A percentile compares a stretch with the other conserved stretches of the same genome.
Evolutionary conservation across 2,113 vertebrate species (phyloP).

Genomic region (Seriola aureovittata): DNA sequence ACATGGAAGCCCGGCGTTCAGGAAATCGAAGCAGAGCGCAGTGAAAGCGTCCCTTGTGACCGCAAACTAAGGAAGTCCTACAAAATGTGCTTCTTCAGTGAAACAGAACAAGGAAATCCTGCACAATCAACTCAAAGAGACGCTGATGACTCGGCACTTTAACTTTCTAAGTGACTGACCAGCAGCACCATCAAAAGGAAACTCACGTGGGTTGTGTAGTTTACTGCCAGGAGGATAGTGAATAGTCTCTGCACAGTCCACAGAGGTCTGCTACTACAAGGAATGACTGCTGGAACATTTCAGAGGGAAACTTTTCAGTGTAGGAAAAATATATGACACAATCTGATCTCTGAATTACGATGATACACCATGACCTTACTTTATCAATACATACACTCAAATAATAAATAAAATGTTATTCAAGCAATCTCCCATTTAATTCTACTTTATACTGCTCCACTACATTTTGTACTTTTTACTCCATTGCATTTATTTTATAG

Average conservation of each 20-base stretch:
- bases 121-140: background rate
- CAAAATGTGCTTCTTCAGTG: background rate
- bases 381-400: too few relatives aligned
- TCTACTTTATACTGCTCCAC: too few relatives aligned
- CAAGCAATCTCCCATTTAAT: too few relatives aligned
- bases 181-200: background rate
- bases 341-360: background rate
- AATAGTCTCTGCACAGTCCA: background rate
- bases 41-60: background rate
- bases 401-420: too few relatives aligned
- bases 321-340: background rate
- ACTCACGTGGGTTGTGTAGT: background rate
- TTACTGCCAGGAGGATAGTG: background rate
- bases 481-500: too few relatives aligned
- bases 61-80: background rate
- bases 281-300: background rate
- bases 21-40: slow-evolving; percentile 12
- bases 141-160: slow-evolving; percentile 8
- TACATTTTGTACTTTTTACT: too few relatives aligned
- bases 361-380: background rate
- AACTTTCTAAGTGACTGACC: background rate
- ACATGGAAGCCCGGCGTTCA: background rate
- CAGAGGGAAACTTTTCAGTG: background rate
- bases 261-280: background rate
- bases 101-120: slow-evolving; percentile 24